Evolutionary conservation across 2,888 invertebrate genomes (phyloP), one percentile per base, ranked within the genome.

Genomic region (Myathropa florea): DNA sequence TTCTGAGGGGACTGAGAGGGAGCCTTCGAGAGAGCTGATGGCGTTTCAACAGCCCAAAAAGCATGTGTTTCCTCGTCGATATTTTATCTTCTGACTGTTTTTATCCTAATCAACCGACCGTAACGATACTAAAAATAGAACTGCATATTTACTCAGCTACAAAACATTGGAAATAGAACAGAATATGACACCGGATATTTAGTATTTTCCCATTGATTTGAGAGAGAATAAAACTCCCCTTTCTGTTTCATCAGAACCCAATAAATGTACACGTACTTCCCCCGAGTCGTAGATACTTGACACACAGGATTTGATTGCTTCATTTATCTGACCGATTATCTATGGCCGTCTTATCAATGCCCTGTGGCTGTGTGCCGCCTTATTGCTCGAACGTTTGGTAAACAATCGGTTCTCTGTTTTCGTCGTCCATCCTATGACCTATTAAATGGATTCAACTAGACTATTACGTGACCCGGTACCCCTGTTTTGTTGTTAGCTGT

Each of bases 251-350:
- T 79, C 59, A 71, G 23, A 57, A 59, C 39, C 46, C 65, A 65
- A 79, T 72, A 79, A 65, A 64, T 30, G 10, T 46, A 10, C 18
- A 26, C 65, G 72, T 80, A 73, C 57, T 72, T 78, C 46, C 72
- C 79, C 72, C 67, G 26, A 61, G 55, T 80, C 53, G 26, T 33
- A 65, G 64, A 65, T 24, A 65, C n/a, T n/a, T n/a, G n/a, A n/a
- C n/a, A n/a, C n/a, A n/a, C 21, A 67, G 21, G 18, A 30, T 21
- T 61, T 60, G 60, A 80, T 80, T 72, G 72, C 72, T 64, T 23
- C 59, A 67, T 72, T 72, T 79, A 79, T 80, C 72, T 80, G 26
- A 30, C 30, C 28, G 59, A 72, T 72, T 60, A 72, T 79, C 57
- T 76, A 67, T 76, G 60, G 28, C 57, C 2, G 21, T 18, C 46